These are phyloP conservation scores for Hippocampus guttulatus DNA, from an alignment of 2,113 vertebrate species.

Conservation along the genomic window DNA sequence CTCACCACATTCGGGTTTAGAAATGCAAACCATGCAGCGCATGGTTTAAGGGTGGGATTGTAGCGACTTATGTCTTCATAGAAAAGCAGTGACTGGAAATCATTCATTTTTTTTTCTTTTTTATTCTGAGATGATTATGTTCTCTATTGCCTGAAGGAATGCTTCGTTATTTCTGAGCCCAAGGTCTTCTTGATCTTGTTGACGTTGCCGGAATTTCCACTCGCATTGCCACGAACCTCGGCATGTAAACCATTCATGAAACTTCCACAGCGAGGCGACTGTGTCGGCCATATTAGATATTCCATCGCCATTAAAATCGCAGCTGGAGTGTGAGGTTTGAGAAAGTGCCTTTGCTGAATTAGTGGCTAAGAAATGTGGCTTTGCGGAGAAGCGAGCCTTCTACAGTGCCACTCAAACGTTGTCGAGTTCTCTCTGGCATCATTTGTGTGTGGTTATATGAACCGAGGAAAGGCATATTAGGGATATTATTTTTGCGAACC, in stretches of 20 bases:
- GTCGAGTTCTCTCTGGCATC: neutral
- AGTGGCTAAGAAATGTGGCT: constrained; percentile 21
- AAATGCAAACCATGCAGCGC: constrained; percentile 18
- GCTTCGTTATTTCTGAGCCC: neutral
- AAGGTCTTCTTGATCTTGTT: neutral
- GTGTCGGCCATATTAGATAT: constrained; percentile 7
- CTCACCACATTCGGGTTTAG: constrained; percentile 17
- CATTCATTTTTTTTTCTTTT: neutral
- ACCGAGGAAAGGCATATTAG: constrained; percentile 41
- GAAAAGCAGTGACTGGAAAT: constrained; percentile 19
- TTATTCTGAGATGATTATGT: neutral
- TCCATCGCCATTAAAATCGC: constrained; percentile 21
- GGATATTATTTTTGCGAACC: constrained; percentile 42
- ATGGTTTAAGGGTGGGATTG: constrained; percentile 13
- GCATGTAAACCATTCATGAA: constrained; percentile 1
- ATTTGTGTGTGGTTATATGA: constrained; percentile 14
- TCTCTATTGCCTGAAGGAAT: neutral
- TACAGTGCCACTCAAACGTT: constrained; percentile 10
- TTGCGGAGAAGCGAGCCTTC: constrained; percentile 12
- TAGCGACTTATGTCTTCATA: constrained; percentile 19
- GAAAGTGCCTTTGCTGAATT: constrained; percentile 26
- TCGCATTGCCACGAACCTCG: constrained; percentile 1
- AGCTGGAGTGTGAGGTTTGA: constrained; percentile 14
- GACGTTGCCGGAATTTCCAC: neutral
- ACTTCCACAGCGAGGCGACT: neutral